Evolutionary conservation across 92 coral and sea anemone species (phyloP).

Genomic region (Porites rus): DNA sequence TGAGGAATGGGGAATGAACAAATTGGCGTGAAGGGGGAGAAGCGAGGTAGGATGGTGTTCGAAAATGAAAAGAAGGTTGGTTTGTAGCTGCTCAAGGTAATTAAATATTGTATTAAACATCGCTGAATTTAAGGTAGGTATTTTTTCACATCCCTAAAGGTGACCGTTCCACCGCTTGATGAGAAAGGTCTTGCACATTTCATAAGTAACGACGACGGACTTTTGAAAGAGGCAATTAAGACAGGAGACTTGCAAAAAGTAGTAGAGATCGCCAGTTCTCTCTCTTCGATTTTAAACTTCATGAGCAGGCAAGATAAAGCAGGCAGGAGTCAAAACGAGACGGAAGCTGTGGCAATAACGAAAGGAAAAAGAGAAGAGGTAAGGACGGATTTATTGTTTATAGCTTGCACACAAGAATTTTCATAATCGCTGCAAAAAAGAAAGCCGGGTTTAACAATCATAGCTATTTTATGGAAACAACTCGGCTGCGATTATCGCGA

Average conservation of each 20-base stretch:
- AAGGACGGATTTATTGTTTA: neutral
- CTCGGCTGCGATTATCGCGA: no score
- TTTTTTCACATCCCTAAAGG: neutral
- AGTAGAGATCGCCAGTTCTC: slow-evolving; percentile 47
- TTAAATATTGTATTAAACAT: no score
- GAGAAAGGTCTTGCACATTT: neutral
- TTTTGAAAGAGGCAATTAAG: slow-evolving; percentile 51
- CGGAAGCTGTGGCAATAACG: slow-evolving; percentile 9
- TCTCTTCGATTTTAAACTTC: slow-evolving; percentile 63
- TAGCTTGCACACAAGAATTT: neutral
- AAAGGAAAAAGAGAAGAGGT: slow-evolving; percentile 30
- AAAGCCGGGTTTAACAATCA: no score
- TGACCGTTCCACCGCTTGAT: neutral
- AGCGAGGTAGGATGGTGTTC: neutral
- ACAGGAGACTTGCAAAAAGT: slow-evolving; percentile 56
- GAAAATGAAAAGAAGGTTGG: no score
- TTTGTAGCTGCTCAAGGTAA: no score
- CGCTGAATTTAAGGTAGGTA: neutral
- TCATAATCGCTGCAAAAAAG: no score
- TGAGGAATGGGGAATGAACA: neutral
- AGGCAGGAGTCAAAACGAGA: slow-evolving; percentile 3
- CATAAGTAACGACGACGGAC: slow-evolving; percentile 28
- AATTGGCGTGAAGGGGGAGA: neutral
- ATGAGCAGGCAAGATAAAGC: slow-evolving; percentile 18
- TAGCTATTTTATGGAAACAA: no score